Evolutionary conservation across 2,113 vertebrate genomes (phyloP).

Genomic region (Charina bottae): DNA sequence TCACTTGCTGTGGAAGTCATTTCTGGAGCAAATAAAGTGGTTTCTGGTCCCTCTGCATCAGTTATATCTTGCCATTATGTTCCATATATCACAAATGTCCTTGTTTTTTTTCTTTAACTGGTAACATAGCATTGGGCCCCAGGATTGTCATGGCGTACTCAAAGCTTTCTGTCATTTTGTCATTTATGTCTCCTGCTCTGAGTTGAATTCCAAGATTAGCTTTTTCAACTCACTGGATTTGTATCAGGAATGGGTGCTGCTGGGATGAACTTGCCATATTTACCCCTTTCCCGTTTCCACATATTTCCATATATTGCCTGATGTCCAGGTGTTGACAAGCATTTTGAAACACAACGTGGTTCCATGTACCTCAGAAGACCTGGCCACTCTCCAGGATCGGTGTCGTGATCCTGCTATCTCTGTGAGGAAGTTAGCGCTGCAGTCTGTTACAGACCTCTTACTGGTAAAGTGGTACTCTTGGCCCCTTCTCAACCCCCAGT

Average conservation of each 20-base stretch:
- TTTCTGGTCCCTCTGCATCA: neutral
- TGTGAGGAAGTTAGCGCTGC: constrained; percentile 90
- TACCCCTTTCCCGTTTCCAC: accelerated
- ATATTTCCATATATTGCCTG: accelerated
- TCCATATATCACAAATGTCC: neutral
- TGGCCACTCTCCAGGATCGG: constrained; percentile 82
- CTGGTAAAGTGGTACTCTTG: constrained; percentile 72
- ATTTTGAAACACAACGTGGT: constrained; percentile 83
- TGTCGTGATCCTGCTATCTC: constrained; percentile 89
- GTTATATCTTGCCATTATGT: neutral
- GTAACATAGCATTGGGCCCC: too few species aligned
- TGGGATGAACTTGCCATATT: accelerated
- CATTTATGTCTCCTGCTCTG: neutral
- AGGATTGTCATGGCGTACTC: too few species aligned
- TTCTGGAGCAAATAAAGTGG: neutral
- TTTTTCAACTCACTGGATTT: neutral
- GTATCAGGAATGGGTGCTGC: neutral
- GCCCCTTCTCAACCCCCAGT: neutral
- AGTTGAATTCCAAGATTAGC: neutral
- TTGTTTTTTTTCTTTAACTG: too few species aligned
- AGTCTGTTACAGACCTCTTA: constrained; percentile 88
- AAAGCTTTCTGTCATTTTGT: neutral
- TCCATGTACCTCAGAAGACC: constrained; percentile 72
- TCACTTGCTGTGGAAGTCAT: neutral
- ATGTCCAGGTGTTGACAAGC: constrained; percentile 80